A percentile compares a stretch with the other conserved stretches of the same genome.
Evolutionary conservation across 2,888 invertebrate species (phyloP).

Genomic region (Sinodicranocentrus sp.): DNA sequence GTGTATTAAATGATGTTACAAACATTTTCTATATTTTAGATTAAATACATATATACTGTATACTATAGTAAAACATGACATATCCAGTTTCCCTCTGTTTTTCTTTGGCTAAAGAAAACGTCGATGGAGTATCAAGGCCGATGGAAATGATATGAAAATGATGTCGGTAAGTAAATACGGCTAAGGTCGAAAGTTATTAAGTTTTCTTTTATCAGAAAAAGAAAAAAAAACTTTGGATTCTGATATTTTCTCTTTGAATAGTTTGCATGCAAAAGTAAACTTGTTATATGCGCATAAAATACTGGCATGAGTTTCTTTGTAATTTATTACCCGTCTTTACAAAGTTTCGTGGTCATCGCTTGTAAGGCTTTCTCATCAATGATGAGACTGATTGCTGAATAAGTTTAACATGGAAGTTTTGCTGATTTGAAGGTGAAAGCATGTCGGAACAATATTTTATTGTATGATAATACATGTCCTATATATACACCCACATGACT

Average conservation of each 20-base stretch:
- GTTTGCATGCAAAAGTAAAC: background rate
- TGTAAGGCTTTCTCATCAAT: background rate
- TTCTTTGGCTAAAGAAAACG: constrained; percentile 4
- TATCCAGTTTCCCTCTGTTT: background rate
- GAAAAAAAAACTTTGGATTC: constrained; percentile 10
- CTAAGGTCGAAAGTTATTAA: constrained; percentile 55
- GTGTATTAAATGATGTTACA: no score
- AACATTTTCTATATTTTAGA: no score
- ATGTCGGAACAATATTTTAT: no score
- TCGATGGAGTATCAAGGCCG: constrained; percentile 54
- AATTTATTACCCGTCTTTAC: no score
- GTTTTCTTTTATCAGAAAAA: background rate
- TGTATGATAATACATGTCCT: no score
- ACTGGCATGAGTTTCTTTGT: background rate
- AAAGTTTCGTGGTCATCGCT: no score
- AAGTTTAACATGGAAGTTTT: no score
- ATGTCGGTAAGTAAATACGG: constrained; percentile 41
- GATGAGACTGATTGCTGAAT: no score
- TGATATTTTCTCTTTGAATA: background rate
- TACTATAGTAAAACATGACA: no score
- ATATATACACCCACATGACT: no score
- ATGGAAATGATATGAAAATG: constrained; percentile 31
- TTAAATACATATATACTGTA: no score
- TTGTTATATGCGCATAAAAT: background rate
- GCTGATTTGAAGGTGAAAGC: no score